A percentile compares a stretch with the other conserved stretches of the same genome.
Conservation (phyloP, 2,888 invertebrate species). For the Dermolepida albohirtum region DNA sequence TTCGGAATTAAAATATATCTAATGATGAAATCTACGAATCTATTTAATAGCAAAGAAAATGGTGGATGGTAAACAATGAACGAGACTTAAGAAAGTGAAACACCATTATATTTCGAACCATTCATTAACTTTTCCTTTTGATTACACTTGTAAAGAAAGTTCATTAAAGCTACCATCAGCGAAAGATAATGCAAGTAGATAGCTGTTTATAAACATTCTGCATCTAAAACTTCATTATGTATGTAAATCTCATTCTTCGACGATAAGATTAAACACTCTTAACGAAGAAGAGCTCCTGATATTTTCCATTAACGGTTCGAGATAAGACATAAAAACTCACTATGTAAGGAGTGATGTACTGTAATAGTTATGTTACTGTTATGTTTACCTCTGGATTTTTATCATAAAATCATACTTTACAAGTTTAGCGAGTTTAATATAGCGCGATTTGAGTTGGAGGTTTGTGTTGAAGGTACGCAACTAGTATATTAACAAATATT, state of each 20-base stretch:
- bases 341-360: constrained; percentile 15
- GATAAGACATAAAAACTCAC: constrained; percentile 29
- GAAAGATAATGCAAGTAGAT: constrained; percentile 31
- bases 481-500: no score
- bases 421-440: no score
- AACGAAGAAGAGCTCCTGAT: constrained; percentile 23
- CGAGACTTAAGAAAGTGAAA: constrained; percentile 23
- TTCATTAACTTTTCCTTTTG: constrained; percentile 38
- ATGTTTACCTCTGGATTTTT: constrained; percentile 6
- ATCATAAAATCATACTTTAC: constrained; percentile 12
- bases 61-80: constrained; percentile 28
- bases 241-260: constrained; percentile 35
- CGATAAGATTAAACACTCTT: constrained; percentile 26
- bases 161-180: constrained; percentile 35
- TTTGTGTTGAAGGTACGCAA: no score
- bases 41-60: neutral
- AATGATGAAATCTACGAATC: constrained; percentile 8
- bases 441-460: no score
- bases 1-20: constrained; percentile 2
- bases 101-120: constrained; percentile 29
- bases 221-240: constrained; percentile 35
- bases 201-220: constrained; percentile 37
- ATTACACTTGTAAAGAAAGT: constrained; percentile 37
- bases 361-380: constrained; percentile 32
- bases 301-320: constrained; percentile 26